A percentile compares a stretch with the other conserved stretches of the same genome.
Conservation (phyloP, 2,888 invertebrate species). For the Dryomyza anilis region DNA sequence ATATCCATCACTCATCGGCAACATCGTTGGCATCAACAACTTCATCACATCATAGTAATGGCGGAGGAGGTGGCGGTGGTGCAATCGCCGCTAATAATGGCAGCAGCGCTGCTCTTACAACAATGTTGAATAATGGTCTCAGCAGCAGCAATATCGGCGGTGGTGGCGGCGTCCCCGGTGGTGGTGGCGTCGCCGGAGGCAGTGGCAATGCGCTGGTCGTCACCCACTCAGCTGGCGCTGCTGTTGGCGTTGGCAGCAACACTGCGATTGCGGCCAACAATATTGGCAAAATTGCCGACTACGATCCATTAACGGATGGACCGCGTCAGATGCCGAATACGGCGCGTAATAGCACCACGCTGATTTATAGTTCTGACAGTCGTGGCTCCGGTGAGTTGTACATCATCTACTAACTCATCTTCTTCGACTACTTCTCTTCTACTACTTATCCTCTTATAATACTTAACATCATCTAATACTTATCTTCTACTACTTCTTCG, state of each 20-base stretch:
- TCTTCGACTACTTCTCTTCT: no score
- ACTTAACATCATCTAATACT: no score
- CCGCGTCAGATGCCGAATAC: slow-evolving; percentile 75
- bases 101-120: slow-evolving; percentile 25
- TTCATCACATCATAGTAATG: slow-evolving; percentile 39
- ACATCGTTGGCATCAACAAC: slow-evolving; percentile 37
- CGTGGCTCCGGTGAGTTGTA: slow-evolving; percentile 67
- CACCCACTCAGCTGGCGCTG: slow-evolving; percentile 27
- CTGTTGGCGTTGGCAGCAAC: slow-evolving; percentile 31
- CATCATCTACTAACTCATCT: no score
- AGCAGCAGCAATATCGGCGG: slow-evolving; percentile 26
- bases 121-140: slow-evolving; percentile 18
- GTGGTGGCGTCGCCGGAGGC: slow-evolving; percentile 27
- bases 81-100: no score
- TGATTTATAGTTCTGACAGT: slow-evolving; percentile 80
- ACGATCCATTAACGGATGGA: slow-evolving; percentile 76
- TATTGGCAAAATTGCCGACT: slow-evolving; percentile 79
- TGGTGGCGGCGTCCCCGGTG: slow-evolving; percentile 13
- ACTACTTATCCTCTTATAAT: no score
- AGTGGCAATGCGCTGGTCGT: no score
- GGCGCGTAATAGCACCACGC: slow-evolving; percentile 77
- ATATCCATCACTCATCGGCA: slow-evolving; percentile 44
- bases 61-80: no score
- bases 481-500: not conserved
- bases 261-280: slow-evolving; percentile 41